These are phyloP conservation scores for Stercorarius parasiticus DNA, from an alignment of 2,113 vertebrate genomes.

Conservation along the genomic window DNA sequence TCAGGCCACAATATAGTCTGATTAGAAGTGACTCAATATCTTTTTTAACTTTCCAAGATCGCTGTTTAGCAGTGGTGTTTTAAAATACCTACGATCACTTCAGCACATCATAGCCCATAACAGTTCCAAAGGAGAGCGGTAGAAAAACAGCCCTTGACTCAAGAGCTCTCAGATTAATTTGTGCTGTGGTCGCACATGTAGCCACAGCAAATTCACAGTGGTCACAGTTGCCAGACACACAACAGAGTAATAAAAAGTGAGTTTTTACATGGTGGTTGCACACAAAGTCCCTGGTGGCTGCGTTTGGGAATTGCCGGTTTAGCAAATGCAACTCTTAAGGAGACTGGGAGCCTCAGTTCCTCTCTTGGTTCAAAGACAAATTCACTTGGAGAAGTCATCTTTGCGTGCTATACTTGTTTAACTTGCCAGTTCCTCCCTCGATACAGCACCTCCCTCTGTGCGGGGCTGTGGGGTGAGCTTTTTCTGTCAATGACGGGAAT, in stretches of 20 bases:
- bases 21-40: background rate
- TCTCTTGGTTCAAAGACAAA: background rate
- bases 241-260: constrained; percentile 21
- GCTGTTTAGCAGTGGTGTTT: background rate
- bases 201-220: constrained; percentile 50
- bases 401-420: background rate
- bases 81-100: background rate
- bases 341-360: background rate
- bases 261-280: constrained; percentile 1
- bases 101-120: background rate
- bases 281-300: background rate
- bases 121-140: background rate
- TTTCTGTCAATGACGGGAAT: background rate
- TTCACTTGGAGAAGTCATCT: background rate
- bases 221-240: constrained; percentile 9
- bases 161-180: constrained; percentile 29
- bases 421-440: background rate
- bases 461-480: background rate
- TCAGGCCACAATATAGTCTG: background rate
- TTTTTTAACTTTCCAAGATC: background rate
- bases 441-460: background rate
- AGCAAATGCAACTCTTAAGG: background rate
- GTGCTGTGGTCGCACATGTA: constrained; percentile 24
- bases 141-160: constrained; percentile 20
- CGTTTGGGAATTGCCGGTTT: background rate